phyloP scores from a whole-genome alignment of 2,797 vertebrate genomes.

The Chaetodon trifasciatus region DNA sequence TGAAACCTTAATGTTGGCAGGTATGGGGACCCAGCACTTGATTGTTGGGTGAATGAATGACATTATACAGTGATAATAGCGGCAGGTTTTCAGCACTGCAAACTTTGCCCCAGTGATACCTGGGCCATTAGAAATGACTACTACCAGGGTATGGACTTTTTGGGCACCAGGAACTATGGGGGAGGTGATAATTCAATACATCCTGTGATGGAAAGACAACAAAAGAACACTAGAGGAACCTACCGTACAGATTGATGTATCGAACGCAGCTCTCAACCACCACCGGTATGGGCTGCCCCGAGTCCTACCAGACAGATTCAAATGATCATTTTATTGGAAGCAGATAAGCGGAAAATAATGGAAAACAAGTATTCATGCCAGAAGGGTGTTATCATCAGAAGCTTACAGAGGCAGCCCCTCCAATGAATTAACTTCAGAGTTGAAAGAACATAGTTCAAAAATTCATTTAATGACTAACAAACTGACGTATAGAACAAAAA shows the following conservation, averaged over 20 bases:
- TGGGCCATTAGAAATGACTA: background rate
- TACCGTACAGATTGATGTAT: slow-evolving; percentile 98
- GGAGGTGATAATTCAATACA: too few species aligned
- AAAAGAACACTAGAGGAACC: slow-evolving; percentile 54
- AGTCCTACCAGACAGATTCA: slow-evolving; percentile 85
- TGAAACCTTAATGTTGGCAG: too few species aligned
- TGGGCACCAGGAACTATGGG: too few species aligned
- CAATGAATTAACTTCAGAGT: slow-evolving; percentile 21
- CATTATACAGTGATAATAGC: background rate
- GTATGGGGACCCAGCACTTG: background rate
- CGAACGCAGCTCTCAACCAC: slow-evolving; percentile 98
- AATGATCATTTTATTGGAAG: slow-evolving; percentile 20
- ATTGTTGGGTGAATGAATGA: background rate
- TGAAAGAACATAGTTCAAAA: slow-evolving; percentile 17
- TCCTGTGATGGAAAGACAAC: slow-evolving; percentile 6
- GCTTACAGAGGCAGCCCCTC: slow-evolving; percentile 11
- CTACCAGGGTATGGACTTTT: background rate
- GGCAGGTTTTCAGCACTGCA: background rate
- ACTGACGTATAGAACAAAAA: background rate
- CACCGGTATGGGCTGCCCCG: slow-evolving; percentile 95
- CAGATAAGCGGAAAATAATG: background rate
- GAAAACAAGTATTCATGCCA: slow-evolving; percentile 37
- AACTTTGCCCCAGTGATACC: background rate
- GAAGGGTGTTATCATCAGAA: slow-evolving; percentile 35
- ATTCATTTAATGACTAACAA: slow-evolving; percentile 5